phyloP scores from a whole-genome alignment of 2,888 invertebrate genomes.

The Idaea biselata region DNA sequence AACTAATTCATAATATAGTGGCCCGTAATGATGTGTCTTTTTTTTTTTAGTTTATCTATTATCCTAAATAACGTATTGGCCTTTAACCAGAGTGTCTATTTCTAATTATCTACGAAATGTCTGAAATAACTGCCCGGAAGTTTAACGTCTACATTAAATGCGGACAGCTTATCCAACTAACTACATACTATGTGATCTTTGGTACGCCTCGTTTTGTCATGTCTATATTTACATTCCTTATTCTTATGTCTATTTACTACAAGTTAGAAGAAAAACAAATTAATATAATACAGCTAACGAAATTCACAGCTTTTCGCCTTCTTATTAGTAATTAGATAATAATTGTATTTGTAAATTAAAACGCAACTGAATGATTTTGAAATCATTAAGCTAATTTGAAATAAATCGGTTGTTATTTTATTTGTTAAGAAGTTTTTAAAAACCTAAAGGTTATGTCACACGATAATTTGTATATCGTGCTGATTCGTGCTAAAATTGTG shows the following conservation, averaged over 20 bases:
- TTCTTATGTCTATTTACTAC: conserved; percentile 10
- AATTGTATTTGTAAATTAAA: not conserved
- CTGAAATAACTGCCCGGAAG: not conserved
- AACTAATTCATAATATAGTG: too few relatives aligned
- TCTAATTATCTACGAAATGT: not conserved
- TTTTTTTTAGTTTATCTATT: not conserved
- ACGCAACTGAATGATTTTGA: not conserved
- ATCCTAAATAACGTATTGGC: not conserved
- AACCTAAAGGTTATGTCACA: not conserved
- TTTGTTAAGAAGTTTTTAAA: not conserved
- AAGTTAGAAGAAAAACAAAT: conserved; percentile 16
- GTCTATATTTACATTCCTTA: conserved; percentile 23
- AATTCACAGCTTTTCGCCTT: conserved; percentile 43
- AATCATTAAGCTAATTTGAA: not conserved
- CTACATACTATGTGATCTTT: conserved; percentile 19
- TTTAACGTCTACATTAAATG: conserved; percentile 16
- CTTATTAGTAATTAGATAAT: conserved; percentile 3
- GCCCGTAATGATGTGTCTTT: too few relatives aligned
- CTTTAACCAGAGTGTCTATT: too few relatives aligned
- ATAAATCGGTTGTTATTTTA: not conserved
- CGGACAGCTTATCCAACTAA: conserved; percentile 8
- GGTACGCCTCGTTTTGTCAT: conserved; percentile 12
- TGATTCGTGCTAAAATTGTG: not conserved
- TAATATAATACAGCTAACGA: conserved; percentile 40
- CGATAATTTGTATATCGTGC: too few relatives aligned